These are phyloP conservation scores for Sitta europaea DNA, from an alignment of 2,113 vertebrate genomes.

Conservation along the genomic window DNA sequence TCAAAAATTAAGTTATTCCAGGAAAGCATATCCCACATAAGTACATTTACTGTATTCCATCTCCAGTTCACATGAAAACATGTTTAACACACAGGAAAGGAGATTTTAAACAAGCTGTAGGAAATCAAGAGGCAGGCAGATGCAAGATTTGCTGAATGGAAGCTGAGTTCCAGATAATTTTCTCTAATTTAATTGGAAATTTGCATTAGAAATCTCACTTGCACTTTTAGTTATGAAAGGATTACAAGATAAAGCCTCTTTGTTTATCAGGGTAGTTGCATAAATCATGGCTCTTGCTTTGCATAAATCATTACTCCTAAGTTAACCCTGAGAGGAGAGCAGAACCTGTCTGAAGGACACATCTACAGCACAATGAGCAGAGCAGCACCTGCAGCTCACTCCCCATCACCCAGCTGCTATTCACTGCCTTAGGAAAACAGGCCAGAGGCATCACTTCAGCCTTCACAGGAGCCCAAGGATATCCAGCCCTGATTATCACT, in stretches of 20 bases:
- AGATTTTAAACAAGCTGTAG: background rate
- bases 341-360: background rate
- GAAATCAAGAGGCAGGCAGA: background rate
- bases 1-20: background rate
- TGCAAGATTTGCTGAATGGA: background rate
- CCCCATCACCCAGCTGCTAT: background rate
- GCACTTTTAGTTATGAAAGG: background rate
- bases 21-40: background rate
- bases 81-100: background rate
- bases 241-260: background rate
- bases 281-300: background rate
- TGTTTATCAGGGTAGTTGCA: background rate
- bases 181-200: background rate
- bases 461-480: background rate
- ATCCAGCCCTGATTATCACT: background rate
- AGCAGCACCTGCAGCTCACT: background rate
- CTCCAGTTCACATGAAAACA: background rate
- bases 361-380: background rate
- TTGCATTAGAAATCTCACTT: background rate
- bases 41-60: background rate
- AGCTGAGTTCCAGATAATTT: background rate
- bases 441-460: background rate
- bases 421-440: background rate
- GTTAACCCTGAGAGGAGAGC: background rate
- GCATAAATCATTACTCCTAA: background rate